Evolutionary conservation across 2,113 vertebrate genomes (phyloP).

Genomic region (Leptobrachium leishanense): DNA sequence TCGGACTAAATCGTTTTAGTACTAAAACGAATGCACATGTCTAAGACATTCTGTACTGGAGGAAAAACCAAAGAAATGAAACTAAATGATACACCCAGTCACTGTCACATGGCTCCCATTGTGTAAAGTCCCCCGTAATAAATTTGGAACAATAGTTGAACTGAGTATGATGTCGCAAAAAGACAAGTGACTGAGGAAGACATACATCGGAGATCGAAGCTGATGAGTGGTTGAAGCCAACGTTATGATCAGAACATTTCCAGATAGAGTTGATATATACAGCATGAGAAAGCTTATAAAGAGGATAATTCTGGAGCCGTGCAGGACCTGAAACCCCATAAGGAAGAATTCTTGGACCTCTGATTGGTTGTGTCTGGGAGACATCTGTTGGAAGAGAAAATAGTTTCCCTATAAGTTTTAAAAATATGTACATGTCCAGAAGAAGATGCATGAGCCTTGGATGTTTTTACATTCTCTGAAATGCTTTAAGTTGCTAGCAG

Average conservation of each 20-base stretch:
- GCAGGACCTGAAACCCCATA: slow-evolving; percentile 9
- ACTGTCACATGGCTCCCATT: slow-evolving; percentile 44
- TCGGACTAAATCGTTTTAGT: too few relatives aligned
- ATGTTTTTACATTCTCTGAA: too few relatives aligned
- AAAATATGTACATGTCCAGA: too few relatives aligned
- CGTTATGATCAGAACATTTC: slow-evolving; percentile 30
- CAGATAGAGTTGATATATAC: neutral
- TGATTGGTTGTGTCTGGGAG: neutral
- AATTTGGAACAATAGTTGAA: slow-evolving; percentile 7
- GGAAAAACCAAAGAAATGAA: neutral
- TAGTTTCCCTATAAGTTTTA: too few relatives aligned
- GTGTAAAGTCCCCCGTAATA: slow-evolving; percentile 22
- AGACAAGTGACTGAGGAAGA: slow-evolving; percentile 49
- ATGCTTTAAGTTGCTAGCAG: too few relatives aligned
- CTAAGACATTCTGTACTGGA: neutral
- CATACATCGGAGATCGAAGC: slow-evolving; percentile 29
- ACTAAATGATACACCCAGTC: neutral
- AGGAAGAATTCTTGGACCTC: neutral
- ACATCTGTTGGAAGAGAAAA: neutral
- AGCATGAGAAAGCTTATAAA: slow-evolving; percentile 3
- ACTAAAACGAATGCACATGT: too few relatives aligned
- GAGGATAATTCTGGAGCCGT: neutral
- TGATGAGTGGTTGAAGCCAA: neutral
- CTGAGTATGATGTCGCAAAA: slow-evolving; percentile 44
- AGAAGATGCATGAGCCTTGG: too few relatives aligned